These are phyloP conservation scores for Chymomyza procnemis DNA, from an alignment of 2,888 invertebrate genomes.

Conservation along the genomic window DNA sequence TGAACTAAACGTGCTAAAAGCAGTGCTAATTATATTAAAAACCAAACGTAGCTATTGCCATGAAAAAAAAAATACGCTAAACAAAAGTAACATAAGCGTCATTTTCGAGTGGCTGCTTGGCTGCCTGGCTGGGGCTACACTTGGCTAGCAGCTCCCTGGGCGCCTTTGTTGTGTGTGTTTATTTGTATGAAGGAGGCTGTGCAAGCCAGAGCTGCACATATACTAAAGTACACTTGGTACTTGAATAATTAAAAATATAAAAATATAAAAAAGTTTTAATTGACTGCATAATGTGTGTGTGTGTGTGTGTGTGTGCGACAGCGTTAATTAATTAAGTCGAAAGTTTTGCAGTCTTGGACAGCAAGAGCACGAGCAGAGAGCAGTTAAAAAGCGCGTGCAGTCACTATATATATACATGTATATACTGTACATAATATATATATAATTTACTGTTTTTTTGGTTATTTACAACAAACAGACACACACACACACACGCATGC, in stretches of 20 bases:
- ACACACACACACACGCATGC: slow-evolving; percentile 14
- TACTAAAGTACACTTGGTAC: not conserved
- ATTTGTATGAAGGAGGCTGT: not conserved
- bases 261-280: not conserved
- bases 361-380: not conserved
- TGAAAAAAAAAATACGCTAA: no score
- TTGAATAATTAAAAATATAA: not conserved
- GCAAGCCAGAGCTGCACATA: not conserved
- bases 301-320: no score
- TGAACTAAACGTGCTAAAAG: not conserved
- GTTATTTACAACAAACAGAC: not conserved
- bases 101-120: not conserved
- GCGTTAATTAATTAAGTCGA: not conserved
- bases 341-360: not conserved
- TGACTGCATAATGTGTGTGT: not conserved
- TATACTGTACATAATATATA: no score
- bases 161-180: not conserved
- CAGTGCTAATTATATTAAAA: not conserved
- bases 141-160: not conserved
- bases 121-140: no score
- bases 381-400: not conserved
- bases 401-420: no score
- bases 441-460: no score
- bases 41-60: not conserved
- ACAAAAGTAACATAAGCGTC: not conserved